Percentiles rank a stretch among this genome's conserved stretches.
phyloP scores from a whole-genome alignment of 2,113 vertebrate genomes.

The Dicaeum eximium region DNA sequence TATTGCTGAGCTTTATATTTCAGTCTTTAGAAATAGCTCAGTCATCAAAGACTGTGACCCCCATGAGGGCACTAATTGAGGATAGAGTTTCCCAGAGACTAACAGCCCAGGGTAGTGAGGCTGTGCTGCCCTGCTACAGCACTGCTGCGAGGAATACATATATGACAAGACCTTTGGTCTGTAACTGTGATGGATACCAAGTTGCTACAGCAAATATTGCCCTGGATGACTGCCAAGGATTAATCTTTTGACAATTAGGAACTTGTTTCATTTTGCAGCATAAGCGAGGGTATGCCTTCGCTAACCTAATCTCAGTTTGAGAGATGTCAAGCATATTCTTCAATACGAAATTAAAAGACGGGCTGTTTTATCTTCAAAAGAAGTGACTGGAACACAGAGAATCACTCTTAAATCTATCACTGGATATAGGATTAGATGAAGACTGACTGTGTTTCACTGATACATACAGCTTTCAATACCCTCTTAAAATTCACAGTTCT shows the following conservation, averaged over 20 bases:
- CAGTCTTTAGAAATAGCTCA: neutral
- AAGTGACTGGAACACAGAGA: neutral
- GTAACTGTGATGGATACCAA: conserved; percentile 37
- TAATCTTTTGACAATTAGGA: conserved; percentile 63
- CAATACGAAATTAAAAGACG: conserved; percentile 13
- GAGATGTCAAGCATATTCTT: conserved; percentile 47
- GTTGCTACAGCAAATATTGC: conserved; percentile 62
- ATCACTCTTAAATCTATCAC: conserved; percentile 15
- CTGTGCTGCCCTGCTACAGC: neutral
- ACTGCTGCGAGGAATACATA: neutral
- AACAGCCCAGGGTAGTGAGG: neutral
- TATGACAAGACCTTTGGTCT: conserved; percentile 47
- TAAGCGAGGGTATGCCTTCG: neutral
- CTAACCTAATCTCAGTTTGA: conserved; percentile 45
- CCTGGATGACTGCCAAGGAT: conserved; percentile 55
- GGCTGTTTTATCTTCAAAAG: conserved; percentile 47
- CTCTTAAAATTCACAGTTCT: neutral
- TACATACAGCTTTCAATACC: neutral
- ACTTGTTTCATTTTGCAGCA: conserved; percentile 39
- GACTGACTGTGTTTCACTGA: neutral
- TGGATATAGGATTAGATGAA: neutral
- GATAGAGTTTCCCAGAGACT: conserved; percentile 3
- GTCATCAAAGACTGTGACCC: conserved; percentile 13
- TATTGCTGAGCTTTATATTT: neutral
- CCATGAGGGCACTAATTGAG: neutral